Base-by-base conservation (phyloP, 2,797 vertebrate genomes). In the Anableps anableps region DNA sequence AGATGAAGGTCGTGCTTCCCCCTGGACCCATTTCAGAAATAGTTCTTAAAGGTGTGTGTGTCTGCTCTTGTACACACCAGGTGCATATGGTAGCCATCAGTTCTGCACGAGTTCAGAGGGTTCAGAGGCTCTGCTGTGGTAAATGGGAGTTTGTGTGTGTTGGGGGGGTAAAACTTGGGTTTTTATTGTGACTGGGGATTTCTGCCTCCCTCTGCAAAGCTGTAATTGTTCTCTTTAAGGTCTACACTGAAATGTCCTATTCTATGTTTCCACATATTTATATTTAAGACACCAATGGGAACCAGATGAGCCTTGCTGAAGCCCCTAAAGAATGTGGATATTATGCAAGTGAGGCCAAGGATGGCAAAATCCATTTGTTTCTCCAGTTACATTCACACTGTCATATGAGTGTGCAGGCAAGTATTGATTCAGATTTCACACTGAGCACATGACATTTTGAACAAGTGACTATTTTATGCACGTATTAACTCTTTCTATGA, bases 311-410 rank as follows among this genome's bases (percentile, higher is more conserved):
- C 5, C 71, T 95, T 4, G 83, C 83, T 55, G 85, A 95, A 81
- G 88, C 86, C 78, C 92, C 93, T 60, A 78, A 90, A 78, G 83
- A 95, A 77, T 96, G 96, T 94, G 95, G 95, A 70, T 96, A 96
- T 86, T 88, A 87, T 82, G 88, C 90, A 60, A 93, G 79, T 70
- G 81, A 81, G 66, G 86, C 60, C 77, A 86, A 90, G 82, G 85
- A 95, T 80, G 94, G 93, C 73, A 82, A 82, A 82, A 90, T 94
- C 74, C 84, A 55, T 72, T 76, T 96, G 80, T 83, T 29, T 75
- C 85, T 96, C 50, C 92, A 91, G 68, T 92, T 94, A 47, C 83
- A 92, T 76, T 91, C 94, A 7, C 77, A 48, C 77, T 96, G 96
- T 88, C 91, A 95, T 85, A 88, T 95, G 94, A 94, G 51, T 72